phyloP scores from a whole-genome alignment of 2,797 vertebrate genomes.

The Vipera latastei region DNA sequence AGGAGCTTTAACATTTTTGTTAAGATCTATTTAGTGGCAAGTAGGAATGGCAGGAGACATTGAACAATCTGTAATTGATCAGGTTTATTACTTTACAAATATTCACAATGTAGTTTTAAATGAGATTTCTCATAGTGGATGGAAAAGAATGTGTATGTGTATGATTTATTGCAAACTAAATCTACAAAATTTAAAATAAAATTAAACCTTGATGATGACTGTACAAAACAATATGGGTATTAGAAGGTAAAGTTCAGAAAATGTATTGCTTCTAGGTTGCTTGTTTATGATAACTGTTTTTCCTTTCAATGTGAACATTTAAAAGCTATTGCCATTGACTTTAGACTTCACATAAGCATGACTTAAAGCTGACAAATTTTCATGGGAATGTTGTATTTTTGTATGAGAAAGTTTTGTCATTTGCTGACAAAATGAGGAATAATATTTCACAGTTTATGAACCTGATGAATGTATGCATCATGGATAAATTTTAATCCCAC shows the following conservation, averaged over 20 bases:
- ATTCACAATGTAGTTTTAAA: slow-evolving; percentile 7
- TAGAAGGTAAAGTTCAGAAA: slow-evolving; percentile 4
- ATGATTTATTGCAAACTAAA: slow-evolving; percentile 26
- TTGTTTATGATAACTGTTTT: neutral
- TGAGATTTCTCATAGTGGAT: slow-evolving; percentile 25
- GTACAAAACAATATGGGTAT: neutral
- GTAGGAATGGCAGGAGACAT: neutral
- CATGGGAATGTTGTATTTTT: neutral
- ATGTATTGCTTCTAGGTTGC: neutral
- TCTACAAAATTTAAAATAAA: slow-evolving; percentile 12
- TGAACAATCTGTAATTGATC: neutral
- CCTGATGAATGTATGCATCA: neutral
- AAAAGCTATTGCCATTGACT: neutral
- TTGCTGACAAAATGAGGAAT: slow-evolving; percentile 24
- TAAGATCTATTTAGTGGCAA: neutral
- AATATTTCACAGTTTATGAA: neutral
- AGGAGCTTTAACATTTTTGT: neutral
- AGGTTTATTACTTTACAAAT: neutral
- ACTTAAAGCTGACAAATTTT: slow-evolving; percentile 26
- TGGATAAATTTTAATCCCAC: neutral
- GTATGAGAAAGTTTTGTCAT: neutral
- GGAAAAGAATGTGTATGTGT: neutral
- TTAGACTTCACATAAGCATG: slow-evolving; percentile 9
- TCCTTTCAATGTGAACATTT: neutral
- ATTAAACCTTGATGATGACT: slow-evolving; percentile 10